Evolutionary conservation across 2,888 invertebrate genomes (phyloP), one percentile per base, ranked within the genome.

Genomic region (Lysandra bellargus): DNA sequence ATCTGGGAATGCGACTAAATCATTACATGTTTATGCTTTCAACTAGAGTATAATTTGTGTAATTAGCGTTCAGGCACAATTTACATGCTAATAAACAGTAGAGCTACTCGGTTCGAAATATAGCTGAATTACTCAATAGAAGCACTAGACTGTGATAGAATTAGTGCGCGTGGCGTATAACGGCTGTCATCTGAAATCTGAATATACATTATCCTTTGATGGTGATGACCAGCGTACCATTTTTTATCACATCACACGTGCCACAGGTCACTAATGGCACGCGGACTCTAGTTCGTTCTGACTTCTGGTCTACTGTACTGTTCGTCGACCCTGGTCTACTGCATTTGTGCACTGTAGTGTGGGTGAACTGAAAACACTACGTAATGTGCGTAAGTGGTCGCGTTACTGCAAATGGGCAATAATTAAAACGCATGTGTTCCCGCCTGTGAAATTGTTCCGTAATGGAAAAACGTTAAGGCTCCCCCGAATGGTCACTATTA

Each of bases 401-500:
- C 53, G 76, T 76, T 76, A 76, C 76, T 76, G 76, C 76, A 76
- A 76, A 76, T 76, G 33, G 76, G 23, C 33, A 57, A 76, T 76
- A 76, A 76, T 76, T 76, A 76, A 76, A 76, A 76, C 76, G 57
- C 76, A 76, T 76, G 76, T 76, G 76, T 17, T 57, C 53, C 57
- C 76, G 76, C 30, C 30, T 76, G 76, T 76, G 76, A 76, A 76
- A 76, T 76, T 57, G 76, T 76, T 57, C 49, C 23, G 57, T 76
- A 76, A 76, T 76, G 76, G 57, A 57, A 76, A 76, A 76, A 76
- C 76, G 57, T 76, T 6, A 23, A 44, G 75, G 75, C 49, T 12
- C 17, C 5, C 49, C 53, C 53, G 57, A 49, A 75, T 53, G 30
- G 23, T 75, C 23, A 30, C 30, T 64, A 64, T 30, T 64, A 64